Evolutionary conservation across 2,888 invertebrate species (phyloP).

Genomic region (Cactoblastis cactorum): DNA sequence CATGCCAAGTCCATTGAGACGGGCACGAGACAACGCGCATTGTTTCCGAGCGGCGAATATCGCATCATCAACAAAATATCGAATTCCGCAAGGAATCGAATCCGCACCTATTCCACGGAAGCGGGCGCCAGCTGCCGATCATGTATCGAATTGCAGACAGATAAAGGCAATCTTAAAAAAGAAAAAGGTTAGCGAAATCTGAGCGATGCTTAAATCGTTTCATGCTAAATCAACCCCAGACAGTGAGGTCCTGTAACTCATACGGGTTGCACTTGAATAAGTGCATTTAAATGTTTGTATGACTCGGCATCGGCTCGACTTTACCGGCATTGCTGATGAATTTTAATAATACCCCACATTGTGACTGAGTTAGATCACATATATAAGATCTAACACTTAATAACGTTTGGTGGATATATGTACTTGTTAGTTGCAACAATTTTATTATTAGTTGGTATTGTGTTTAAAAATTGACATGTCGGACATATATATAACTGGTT

Average conservation of each 20-base stretch:
- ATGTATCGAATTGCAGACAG: conserved; percentile 61
- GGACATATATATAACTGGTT: too few relatives aligned
- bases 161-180: conserved; percentile 66
- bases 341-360: neutral
- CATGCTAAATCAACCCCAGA: conserved; percentile 69
- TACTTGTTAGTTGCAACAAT: too few relatives aligned
- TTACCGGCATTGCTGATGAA: neutral
- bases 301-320: too few relatives aligned
- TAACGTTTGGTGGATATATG: too few relatives aligned
- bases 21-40: conserved; percentile 68
- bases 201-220: conserved; percentile 59
- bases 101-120: conserved; percentile 64
- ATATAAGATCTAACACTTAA: too few relatives aligned
- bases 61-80: conserved; percentile 74
- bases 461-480: too few relatives aligned
- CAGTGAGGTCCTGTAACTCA: conserved; percentile 60
- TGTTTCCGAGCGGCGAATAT: conserved; percentile 59
- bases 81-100: conserved; percentile 55
- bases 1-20: conserved; percentile 60
- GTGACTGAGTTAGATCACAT: too few relatives aligned
- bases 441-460: too few relatives aligned
- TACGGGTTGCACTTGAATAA: conserved; percentile 51
- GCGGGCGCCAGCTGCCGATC: conserved; percentile 72
- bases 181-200: conserved; percentile 60
- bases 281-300: conserved; percentile 52